Evolutionary conservation across 2,888 invertebrate genomes (phyloP).

Genomic region (Tenthredo amoena): DNA sequence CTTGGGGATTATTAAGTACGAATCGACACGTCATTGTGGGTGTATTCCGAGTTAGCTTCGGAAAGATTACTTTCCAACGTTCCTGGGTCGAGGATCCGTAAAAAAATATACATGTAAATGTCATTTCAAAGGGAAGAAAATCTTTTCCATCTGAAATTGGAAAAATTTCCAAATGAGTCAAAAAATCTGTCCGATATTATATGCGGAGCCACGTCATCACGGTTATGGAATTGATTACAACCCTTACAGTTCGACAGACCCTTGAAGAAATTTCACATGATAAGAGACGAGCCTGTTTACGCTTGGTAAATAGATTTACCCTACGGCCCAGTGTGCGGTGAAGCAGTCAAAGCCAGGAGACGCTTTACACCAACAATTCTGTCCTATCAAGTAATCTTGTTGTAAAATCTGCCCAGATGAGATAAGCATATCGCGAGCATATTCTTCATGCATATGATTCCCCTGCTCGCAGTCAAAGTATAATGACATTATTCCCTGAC

Average conservation of each 20-base stretch:
- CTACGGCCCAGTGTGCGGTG: background rate
- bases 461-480: background rate
- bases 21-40: no score
- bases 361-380: background rate
- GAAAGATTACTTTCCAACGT: background rate
- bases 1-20: no score
- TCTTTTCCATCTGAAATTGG: background rate
- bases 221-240: background rate
- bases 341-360: conserved; percentile 7
- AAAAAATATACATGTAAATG: background rate
- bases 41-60: no score
- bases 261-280: conserved; percentile 16
- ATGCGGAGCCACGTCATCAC: background rate
- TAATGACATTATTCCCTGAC: background rate
- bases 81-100: background rate
- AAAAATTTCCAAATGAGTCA: background rate
- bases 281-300: conserved; percentile 14
- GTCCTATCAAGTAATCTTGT: conserved; percentile 5
- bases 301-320: conserved; percentile 33
- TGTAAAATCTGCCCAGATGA: background rate
- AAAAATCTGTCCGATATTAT: background rate
- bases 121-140: background rate
- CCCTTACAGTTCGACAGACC: background rate
- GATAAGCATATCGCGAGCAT: conserved; percentile 10
- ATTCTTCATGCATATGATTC: background rate